Evolutionary conservation across 2,888 invertebrate genomes (phyloP).

Genomic region (Augochlorella aurata): DNA sequence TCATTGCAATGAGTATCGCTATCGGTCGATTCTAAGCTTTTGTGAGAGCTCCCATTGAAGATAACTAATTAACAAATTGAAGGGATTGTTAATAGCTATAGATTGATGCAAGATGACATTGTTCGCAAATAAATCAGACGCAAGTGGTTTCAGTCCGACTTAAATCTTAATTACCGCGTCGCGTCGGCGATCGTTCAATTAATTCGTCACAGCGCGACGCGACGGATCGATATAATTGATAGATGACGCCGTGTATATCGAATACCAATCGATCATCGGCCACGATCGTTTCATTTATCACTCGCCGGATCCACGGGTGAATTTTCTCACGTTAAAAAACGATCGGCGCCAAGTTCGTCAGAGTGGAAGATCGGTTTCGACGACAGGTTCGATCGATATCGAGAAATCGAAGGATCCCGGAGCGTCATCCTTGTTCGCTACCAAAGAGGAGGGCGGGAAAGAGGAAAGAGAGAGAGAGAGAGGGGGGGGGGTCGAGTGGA

Average conservation of each 20-base stretch:
- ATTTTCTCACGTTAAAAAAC: constrained; percentile 12
- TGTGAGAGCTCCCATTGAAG: too few relatives aligned
- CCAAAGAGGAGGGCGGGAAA: not conserved
- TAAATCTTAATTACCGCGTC: constrained; percentile 22
- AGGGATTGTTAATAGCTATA: too few relatives aligned
- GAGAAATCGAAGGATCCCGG: constrained; percentile 19
- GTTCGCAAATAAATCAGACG: not conserved
- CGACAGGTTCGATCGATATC: constrained; percentile 41
- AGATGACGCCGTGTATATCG: not conserved
- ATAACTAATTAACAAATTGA: too few relatives aligned
- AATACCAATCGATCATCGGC: constrained; percentile 30
- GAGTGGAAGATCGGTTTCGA: constrained; percentile 28
- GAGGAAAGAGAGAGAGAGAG: constrained; percentile 17
- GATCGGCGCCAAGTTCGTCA: not conserved
- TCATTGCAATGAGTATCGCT: too few relatives aligned
- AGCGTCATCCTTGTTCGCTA: not conserved
- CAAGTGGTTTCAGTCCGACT: not conserved
- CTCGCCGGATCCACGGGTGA: not conserved
- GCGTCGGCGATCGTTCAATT: constrained; percentile 9
- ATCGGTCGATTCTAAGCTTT: too few relatives aligned
- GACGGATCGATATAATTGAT: constrained; percentile 22
- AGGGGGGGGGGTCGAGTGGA: constrained; percentile 34
- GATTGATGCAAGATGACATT: too few relatives aligned
- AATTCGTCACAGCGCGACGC: constrained; percentile 1
- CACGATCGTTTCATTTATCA: constrained; percentile 40